A percentile compares a stretch with the other conserved stretches of the same genome.
phyloP scores from a whole-genome alignment of 2,888 invertebrate species.

The Helicoverpa assulta region DNA sequence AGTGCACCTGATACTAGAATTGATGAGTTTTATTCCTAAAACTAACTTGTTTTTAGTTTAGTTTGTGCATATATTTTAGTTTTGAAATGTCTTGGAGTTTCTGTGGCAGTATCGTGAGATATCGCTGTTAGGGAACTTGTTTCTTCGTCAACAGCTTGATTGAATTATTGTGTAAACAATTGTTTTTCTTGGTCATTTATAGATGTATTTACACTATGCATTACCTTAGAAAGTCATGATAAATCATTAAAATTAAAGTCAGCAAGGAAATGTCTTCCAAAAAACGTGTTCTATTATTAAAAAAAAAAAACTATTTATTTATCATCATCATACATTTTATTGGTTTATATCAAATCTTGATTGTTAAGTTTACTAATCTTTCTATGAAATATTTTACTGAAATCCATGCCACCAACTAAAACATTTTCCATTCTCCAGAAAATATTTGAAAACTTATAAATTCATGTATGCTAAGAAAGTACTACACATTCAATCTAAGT shows the following conservation, averaged over 20 bases:
- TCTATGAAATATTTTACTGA: no score
- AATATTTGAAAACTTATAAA: no score
- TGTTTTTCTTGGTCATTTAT: background rate
- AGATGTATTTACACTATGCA: background rate
- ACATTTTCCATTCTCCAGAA: no score
- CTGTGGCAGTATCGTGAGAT: conserved; percentile 10
- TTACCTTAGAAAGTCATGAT: no score
- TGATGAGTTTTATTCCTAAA: conserved; percentile 23
- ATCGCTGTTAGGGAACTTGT: conserved; percentile 18
- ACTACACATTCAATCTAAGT: background rate
- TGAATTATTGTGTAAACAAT: background rate
- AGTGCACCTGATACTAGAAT: conserved; percentile 42
- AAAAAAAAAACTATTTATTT: no score
- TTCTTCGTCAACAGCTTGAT: conserved; percentile 1
- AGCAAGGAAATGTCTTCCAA: no score
- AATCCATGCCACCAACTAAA: no score
- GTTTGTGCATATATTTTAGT: conserved; percentile 33
- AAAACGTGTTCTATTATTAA: no score
- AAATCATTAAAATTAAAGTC: no score
- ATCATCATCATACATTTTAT: no score
- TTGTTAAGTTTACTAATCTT: no score
- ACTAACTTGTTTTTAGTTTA: conserved; percentile 35
- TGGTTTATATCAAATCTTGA: no score
- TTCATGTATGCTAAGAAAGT: background rate
- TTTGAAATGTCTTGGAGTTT: conserved; percentile 1